Evolutionary conservation across 2,797 vertebrate species (phyloP).

Genomic region (Kryptopterus vitreolus): DNA sequence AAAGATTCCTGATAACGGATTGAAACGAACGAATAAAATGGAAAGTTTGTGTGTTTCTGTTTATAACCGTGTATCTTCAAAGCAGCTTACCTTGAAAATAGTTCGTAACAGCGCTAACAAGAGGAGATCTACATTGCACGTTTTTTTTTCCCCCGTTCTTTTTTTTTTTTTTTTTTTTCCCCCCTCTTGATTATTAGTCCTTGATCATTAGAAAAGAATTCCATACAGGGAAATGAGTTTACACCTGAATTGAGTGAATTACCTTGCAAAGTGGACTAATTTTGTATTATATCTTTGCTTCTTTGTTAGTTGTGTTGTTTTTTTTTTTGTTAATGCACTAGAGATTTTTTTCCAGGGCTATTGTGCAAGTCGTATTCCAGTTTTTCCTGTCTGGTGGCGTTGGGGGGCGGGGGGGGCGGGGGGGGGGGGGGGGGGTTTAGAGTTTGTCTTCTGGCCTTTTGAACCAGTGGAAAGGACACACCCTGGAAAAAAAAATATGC

Average conservation of each 20-base stretch:
- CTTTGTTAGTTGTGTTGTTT: constrained; percentile 28
- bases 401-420: too few relatives aligned
- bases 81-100: constrained; percentile 27
- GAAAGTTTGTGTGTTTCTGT: constrained; percentile 1
- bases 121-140: not conserved
- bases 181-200: too few relatives aligned
- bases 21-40: too few relatives aligned
- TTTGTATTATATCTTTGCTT: not conserved
- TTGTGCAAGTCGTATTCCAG: constrained; percentile 79
- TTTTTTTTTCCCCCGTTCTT: not conserved
- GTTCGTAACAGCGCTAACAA: constrained; percentile 3
- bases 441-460: constrained; percentile 72
- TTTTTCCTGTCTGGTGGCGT: constrained; percentile 77
- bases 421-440: too few relatives aligned
- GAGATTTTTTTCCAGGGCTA: constrained; percentile 64
- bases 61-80: constrained; percentile 23
- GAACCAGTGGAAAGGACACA: constrained; percentile 52
- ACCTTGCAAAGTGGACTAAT: not conserved
- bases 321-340: constrained; percentile 58
- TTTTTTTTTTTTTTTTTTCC: not conserved
- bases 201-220: constrained; percentile 16
- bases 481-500: constrained; percentile 49
- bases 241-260: not conserved
- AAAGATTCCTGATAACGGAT: not conserved
- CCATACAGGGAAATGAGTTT: not conserved